Evolutionary conservation across 1,140 invertebrate species (phyloP), one percentile per base, ranked within the genome.

Genomic region (Saxidomus purpurata): DNA sequence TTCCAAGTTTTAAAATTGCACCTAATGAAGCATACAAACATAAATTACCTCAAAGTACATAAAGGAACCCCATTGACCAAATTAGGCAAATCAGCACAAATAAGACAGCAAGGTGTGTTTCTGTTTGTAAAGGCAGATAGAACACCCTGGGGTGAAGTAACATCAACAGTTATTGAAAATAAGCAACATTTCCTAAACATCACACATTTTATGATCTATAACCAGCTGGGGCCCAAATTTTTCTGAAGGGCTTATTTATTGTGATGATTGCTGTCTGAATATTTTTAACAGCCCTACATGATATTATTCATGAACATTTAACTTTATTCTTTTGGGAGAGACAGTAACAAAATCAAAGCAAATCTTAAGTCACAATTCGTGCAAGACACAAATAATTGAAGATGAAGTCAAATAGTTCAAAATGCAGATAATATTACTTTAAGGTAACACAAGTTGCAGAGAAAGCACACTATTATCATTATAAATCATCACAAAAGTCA

Each of bases 41-140:
- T 22, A 55, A 22, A 55, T 55, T 55, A 55, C 34, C 36, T 8
- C 34, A 74, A 74, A 38, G 31, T 19, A 40, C 36, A 34, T 40
- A 74, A 38, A 74, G 69, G 36, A 74, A 36, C 69, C 69, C 69
- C 36, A 74, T 40, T 74, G 69, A 74, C 69, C 36, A 74, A 74
- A 74, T 74, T 74, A 74, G 69, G 69, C 36, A 74, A 74, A 74
- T 74, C 17, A 40, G 69, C 31, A 40, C 36, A 74, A 11, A 74
- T 69, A 17, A 17, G 22, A 0, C 38, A 31, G 13, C 22, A 74
- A 74, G 36, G 36, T 38, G 69, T 74, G 34, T 22, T 55, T 13
- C 11, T 55, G 22, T 55, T 55, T 55, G 52, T 55, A 55, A 11
- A 55, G 52, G n/a, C n/a, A 3, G 15, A 4, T 19, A 55, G 69